phyloP scores from a whole-genome alignment of 1,140 invertebrate genomes.

The Telenomus remus region DNA sequence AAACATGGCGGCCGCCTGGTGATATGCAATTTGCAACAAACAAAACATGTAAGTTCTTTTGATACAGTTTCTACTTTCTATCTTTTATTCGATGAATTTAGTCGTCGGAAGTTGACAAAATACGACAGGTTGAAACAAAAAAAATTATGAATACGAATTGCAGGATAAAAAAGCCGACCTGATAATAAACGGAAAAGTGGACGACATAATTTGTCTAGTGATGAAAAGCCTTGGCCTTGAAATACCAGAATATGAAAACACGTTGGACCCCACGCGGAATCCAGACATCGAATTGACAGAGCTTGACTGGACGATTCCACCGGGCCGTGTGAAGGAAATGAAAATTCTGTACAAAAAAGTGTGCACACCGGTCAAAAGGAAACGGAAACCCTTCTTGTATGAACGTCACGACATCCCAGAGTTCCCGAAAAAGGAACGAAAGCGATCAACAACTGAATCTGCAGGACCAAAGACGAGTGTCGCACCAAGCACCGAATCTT shows the following conservation, averaged over 20 bases:
- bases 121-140: too few species aligned
- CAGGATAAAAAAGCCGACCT: constrained; percentile 94
- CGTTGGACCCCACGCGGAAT: constrained; percentile 81
- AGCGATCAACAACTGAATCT: constrained; percentile 41
- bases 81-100: too few species aligned
- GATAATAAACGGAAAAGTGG: constrained; percentile 92
- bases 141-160: constrained; percentile 16
- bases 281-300: constrained; percentile 64
- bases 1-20: constrained; percentile 93
- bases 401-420: constrained; percentile 66
- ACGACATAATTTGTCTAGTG: constrained; percentile 86
- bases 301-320: constrained; percentile 79
- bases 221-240: constrained; percentile 84
- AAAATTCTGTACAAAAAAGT: constrained; percentile 77
- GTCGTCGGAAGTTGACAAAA: too few species aligned
- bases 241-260: constrained; percentile 82
- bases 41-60: constrained; percentile 88
- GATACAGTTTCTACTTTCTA: background rate
- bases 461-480: constrained; percentile 57
- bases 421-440: constrained; percentile 62
- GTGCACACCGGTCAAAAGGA: constrained; percentile 72
- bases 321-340: constrained; percentile 74
- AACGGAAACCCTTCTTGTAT: constrained; percentile 73
- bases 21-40: constrained; percentile 97
- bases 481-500: constrained; percentile 35